These are phyloP conservation scores for Spea bombifrons DNA, from an alignment of 2,113 vertebrate species.

Conservation along the genomic window DNA sequence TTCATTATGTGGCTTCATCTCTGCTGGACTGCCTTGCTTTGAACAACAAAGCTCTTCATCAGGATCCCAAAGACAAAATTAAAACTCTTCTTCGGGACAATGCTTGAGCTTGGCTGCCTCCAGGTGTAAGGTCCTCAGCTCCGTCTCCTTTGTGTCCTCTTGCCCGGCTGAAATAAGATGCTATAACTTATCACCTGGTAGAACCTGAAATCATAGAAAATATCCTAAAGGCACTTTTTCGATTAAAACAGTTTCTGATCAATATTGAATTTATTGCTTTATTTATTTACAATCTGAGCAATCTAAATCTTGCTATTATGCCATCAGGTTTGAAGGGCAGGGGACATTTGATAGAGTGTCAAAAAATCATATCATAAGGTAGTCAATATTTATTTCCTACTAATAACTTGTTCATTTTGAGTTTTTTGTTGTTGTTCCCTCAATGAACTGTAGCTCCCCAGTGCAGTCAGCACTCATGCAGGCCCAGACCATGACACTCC, in stretches of 20 bases:
- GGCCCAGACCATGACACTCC: too few relatives aligned
- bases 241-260: constrained; percentile 6
- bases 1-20: constrained; percentile 24
- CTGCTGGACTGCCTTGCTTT: constrained; percentile 18
- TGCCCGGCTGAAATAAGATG: constrained; percentile 49
- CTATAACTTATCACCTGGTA: constrained; percentile 93
- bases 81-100: constrained; percentile 36
- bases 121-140: constrained; percentile 31
- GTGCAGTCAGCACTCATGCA: too few relatives aligned
- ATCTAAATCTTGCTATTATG: too few relatives aligned
- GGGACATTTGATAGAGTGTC: too few relatives aligned
- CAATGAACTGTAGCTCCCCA: too few relatives aligned
- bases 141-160: constrained; percentile 41
- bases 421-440: too few relatives aligned
- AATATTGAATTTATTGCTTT: background rate
- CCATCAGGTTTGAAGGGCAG: too few relatives aligned
- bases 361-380: too few relatives aligned
- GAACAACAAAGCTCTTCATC: constrained; percentile 14
- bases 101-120: constrained; percentile 20
- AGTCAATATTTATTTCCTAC: too few relatives aligned
- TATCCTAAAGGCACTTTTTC: constrained; percentile 34
- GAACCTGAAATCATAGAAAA: constrained; percentile 74
- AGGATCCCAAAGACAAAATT: constrained; percentile 17
- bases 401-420: too few relatives aligned
- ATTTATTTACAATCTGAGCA: too few relatives aligned